phyloP scores from a whole-genome alignment of 2,888 invertebrate species.

The Drosophila demipolita region DNA sequence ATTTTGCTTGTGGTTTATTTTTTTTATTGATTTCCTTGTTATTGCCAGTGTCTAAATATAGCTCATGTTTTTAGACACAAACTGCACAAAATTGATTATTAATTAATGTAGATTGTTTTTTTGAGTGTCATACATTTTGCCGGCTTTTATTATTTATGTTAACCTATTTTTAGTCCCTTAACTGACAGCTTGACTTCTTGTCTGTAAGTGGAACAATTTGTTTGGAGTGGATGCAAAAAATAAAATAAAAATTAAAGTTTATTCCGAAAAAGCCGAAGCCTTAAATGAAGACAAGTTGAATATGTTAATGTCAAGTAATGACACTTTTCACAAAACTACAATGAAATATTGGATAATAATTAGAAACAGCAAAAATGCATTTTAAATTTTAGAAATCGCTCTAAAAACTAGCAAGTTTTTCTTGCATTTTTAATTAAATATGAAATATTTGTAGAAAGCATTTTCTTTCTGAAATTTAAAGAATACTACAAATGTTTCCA shows the following conservation, averaged over 20 bases:
- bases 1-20: conserved; percentile 14
- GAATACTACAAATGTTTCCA: rapidly evolving
- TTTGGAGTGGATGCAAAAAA: neutral
- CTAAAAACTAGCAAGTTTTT: neutral
- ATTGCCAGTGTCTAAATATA: conserved; percentile 17
- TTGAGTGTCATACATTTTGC: neutral
- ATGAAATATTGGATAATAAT: too few relatives aligned
- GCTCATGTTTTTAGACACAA: neutral
- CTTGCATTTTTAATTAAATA: neutral
- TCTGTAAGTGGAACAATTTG: neutral
- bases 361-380: too few relatives aligned
- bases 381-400: neutral
- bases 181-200: conserved; percentile 20
- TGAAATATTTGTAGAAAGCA: neutral
- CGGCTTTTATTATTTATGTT: neutral
- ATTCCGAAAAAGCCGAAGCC: neutral
- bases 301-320: neutral
- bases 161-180: conserved; percentile 18
- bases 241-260: neutral
- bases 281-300: neutral
- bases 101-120: conserved; percentile 23
- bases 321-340: too few relatives aligned
- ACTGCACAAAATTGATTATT: conserved; percentile 48
- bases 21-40: conserved; percentile 49
- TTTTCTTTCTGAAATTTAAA: neutral